These are phyloP conservation scores for Lophochroa leadbeateri DNA, from an alignment of 2,113 vertebrate species.

Conservation along the genomic window DNA sequence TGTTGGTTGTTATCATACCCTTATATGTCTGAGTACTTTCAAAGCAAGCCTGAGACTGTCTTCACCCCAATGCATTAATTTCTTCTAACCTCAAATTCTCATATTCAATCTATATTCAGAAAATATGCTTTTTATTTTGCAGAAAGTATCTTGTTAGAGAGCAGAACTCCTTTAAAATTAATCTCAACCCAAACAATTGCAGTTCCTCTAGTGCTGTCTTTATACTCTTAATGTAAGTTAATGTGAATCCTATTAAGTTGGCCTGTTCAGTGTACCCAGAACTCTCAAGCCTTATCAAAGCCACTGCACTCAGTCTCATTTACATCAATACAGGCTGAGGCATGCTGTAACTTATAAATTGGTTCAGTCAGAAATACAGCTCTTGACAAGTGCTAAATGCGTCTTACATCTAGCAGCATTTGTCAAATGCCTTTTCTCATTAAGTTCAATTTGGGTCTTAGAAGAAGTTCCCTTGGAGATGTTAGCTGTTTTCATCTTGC, in stretches of 20 bases:
- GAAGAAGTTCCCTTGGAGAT: neutral
- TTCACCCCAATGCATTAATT: neutral
- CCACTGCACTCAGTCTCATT: neutral
- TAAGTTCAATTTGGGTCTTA: neutral
- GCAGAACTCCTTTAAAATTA: neutral
- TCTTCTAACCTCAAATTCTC: neutral
- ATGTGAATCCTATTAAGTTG: neutral
- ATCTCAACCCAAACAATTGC: neutral
- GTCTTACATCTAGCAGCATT: neutral
- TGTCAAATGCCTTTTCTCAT: neutral
- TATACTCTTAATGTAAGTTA: neutral
- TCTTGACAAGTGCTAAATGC: constrained; percentile 2
- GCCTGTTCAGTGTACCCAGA: neutral
- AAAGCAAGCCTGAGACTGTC: neutral
- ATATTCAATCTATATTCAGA: neutral
- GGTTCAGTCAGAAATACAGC: neutral
- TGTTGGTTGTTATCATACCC: neutral
- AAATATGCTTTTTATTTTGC: neutral
- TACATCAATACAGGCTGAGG: neutral
- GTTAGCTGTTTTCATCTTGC: neutral
- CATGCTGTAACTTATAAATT: neutral
- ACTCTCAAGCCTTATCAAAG: neutral
- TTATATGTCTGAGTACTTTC: neutral
- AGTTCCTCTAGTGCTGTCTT: neutral
- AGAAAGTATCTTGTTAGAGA: neutral